Evolutionary conservation across 2,113 vertebrate genomes (phyloP), one percentile per base, ranked within the genome.

Genomic region (Ovis canadensis): DNA sequence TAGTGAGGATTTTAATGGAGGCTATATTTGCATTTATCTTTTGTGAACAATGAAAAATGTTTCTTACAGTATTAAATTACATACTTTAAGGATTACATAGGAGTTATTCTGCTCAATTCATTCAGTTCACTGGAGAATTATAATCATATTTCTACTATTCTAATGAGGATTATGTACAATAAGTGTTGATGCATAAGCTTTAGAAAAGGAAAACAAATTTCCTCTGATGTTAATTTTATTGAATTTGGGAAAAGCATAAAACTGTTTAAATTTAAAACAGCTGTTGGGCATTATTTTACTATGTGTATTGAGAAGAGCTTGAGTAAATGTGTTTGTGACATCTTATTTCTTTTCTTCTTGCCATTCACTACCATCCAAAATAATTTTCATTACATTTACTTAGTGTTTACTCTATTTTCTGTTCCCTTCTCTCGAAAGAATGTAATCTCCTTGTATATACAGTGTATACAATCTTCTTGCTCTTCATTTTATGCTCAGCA

Each of bases 21-120:
- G 10, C 16, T 82, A 33, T 31, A 83, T 91, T 81, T 71, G 86
- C 25, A 84, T 94, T 87, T 87, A 90, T 81, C 50, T 94, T 60
- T 54, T 94, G 50, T 85, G 43, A 94, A 86, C n/a, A 81, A 80
- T 85, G n/a, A 91, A 92, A 91, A 89, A n/a, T 80, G 15, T 88
- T 88, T 84, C 25, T 50, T 88, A 40, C 14, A 88, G 55, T 77
- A 92, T 88, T 83, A 84, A 82, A 88, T 84, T 62, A 83, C 23
- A 62, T 88, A 55, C 4, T 83, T 60, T 82, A 91, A 48, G 14
- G 21, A 29, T 81, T 88, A 93, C n/a, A 67, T 33, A 74, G 3
- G 52, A 83, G 16, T 50, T 91, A 84, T 57, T 96, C 43, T 85
- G 23, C 48, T 88, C 27, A 87, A 81, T 85, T 88, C 13, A 78